Conservation (phyloP, 2,797 vertebrate genomes). For the Jordanella pulchra region DNA sequence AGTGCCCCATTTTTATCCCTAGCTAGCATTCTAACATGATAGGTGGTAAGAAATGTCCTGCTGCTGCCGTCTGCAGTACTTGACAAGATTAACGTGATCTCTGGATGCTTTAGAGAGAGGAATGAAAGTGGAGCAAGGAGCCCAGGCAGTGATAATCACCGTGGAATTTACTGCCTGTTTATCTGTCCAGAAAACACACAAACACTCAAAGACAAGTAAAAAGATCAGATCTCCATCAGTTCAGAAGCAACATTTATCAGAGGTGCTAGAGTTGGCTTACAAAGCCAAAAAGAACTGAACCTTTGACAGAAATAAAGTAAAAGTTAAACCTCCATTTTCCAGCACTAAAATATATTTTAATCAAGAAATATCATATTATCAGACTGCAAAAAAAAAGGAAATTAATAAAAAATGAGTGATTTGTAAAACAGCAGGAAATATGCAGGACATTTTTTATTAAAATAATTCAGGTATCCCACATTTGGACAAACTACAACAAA, state of each 20-base stretch:
- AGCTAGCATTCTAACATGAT: not conserved
- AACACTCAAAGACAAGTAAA: conserved; percentile 11
- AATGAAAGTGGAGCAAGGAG: conserved; percentile 55
- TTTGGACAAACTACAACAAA: no score
- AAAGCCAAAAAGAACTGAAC: conserved; percentile 1
- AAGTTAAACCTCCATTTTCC: conserved; percentile 27
- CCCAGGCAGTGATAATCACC: conserved; percentile 60
- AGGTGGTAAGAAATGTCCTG: conserved; percentile 5
- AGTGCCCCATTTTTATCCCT: no score
- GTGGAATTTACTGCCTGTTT: conserved; percentile 61
- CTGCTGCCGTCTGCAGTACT: conserved; percentile 19
- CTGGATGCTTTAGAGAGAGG: conserved; percentile 49
- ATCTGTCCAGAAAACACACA: conserved; percentile 36
- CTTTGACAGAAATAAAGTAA: not conserved
- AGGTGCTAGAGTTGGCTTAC: conserved; percentile 7
- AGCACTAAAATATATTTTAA: conserved; percentile 9
- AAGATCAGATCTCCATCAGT: conserved; percentile 28
- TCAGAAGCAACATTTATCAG: conserved; percentile 16
- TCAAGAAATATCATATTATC: not conserved
- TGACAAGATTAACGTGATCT: conserved; percentile 69
- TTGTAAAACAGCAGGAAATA: not conserved
- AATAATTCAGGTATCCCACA: no score
- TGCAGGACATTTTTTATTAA: not conserved
- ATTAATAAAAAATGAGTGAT: not conserved
- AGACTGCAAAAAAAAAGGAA: not conserved